Base-by-base conservation (phyloP, 2,888 invertebrate species). In the Caenorhabditis auriculariae region DNA sequence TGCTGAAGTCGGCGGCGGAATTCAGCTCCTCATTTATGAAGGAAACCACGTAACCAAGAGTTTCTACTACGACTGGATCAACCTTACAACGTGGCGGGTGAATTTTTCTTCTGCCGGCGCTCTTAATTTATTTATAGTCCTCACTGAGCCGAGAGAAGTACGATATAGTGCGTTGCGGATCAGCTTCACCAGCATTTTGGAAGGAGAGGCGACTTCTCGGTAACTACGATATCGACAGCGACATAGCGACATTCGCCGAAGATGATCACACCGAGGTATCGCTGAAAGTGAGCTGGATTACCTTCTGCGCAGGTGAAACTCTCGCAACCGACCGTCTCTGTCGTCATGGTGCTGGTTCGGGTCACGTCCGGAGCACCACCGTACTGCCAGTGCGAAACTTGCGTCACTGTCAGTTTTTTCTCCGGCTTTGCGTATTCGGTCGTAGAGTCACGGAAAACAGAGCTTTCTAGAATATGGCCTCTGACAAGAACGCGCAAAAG, bases 21-120 rank as follows among this genome's bases (percentile, higher is more conserved):
- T 67, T 37, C 67, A 67, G 27, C 46, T 67, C 15, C 44, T 67
- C 9, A 44, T 42, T 12, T 45, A 55, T 19, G 61, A 64, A 9
- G 49, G 56, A 17, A 41, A 21, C 19, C 51, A 56, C 24, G 37
- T 32, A 21, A 51, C 43, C 21, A 61, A 46, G 39, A 21, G 56
- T 35, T 67, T 64, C 46, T 56, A 46, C 49, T 67, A 67, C 49
- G 67, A 67, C 24, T 61, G 67, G 66, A 50, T 63, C 9, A 29
- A 27, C 3, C 26, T 29, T 53, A 43, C 46, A 28, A 54, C 17
- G 45, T 61, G 46, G 54, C 61, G 24, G 42, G 44, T 9, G 41
- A 39, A 26, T 23, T 26, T 23, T n/a, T n/a, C n/a, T n/a, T n/a
- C n/a, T n/a, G n/a, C n/a, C n/a, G n/a, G n/a, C n/a, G n/a, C n/a